Conservation (phyloP, 92 coral and sea anemone genomes). For the Paragorgia papillata region DNA sequence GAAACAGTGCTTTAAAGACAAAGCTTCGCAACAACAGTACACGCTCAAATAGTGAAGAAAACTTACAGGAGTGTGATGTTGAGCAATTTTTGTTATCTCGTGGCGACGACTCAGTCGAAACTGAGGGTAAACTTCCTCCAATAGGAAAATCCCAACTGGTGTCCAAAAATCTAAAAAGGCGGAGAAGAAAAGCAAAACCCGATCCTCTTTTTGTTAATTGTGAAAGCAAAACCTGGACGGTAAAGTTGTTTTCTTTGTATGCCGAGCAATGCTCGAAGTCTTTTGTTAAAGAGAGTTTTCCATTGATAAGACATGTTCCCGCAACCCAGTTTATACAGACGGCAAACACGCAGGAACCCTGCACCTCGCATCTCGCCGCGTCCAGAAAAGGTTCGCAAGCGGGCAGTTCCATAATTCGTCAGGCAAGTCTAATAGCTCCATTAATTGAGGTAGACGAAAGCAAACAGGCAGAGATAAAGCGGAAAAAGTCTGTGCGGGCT, state of each 20-base stretch:
- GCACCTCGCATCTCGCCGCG: too few species aligned
- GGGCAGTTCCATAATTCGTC: too few species aligned
- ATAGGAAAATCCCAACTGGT: not conserved
- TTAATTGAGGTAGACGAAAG: not conserved
- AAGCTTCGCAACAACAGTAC: too few species aligned
- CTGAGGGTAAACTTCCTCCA: not conserved
- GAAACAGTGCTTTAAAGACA: not conserved
- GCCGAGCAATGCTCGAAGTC: not conserved
- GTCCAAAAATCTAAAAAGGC: not conserved
- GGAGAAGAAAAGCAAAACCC: not conserved
- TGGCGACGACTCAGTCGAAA: not conserved
- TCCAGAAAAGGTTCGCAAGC: too few species aligned
- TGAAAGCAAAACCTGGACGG: not conserved
- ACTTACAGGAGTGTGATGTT: not conserved
- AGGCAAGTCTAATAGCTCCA: too few species aligned
- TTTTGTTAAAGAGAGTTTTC: not conserved
- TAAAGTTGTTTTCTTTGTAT: constrained; percentile 1
- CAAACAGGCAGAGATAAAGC: not conserved
- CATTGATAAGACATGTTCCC: not conserved
- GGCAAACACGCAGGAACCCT: too few species aligned
- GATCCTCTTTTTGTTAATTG: not conserved
- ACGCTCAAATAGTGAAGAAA: not conserved
- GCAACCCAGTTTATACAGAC: not conserved
- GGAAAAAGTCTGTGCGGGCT: not conserved
- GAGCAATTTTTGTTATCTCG: not conserved